These are phyloP conservation scores for Microchirus variegatus DNA, from an alignment of 2,797 vertebrate genomes.

Conservation along the genomic window DNA sequence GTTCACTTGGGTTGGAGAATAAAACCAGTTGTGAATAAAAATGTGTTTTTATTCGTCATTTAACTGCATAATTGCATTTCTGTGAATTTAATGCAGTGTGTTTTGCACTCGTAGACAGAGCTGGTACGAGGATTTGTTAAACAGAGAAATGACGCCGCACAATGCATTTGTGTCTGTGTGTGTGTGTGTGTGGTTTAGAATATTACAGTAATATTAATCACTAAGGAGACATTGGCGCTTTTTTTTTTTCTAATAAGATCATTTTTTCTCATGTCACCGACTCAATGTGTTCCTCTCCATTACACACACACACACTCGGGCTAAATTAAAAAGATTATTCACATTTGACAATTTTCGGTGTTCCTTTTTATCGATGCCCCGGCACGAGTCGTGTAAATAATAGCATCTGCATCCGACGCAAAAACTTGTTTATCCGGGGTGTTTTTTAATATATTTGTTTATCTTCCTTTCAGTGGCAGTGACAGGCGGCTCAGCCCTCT, in stretches of 20 bases:
- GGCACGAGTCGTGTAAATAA: constrained; percentile 48
- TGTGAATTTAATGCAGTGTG: neutral
- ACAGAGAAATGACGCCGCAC: neutral
- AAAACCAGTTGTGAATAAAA: constrained; percentile 1
- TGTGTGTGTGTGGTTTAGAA: constrained; percentile 22
- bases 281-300: constrained; percentile 66
- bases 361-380: constrained; percentile 36
- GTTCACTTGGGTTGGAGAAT: neutral
- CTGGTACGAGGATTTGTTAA: neutral
- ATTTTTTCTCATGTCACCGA: constrained; percentile 64
- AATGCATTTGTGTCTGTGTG: too few species aligned
- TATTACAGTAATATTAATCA: constrained; percentile 39
- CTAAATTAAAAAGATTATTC: constrained; percentile 78
- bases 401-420: constrained; percentile 23
- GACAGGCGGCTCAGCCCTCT: constrained; percentile 12
- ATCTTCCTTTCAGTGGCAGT: neutral
- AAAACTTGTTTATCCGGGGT: constrained; percentile 14
- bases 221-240: constrained; percentile 26
- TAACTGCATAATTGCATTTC: neutral
- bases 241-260: constrained; percentile 64
- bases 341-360: constrained; percentile 69
- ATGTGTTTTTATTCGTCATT: neutral
- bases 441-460: constrained; percentile 25
- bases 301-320: constrained; percentile 61
- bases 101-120: neutral